These are phyloP conservation scores for Erebia ligea DNA, from an alignment of 2,888 invertebrate genomes.

Conservation along the genomic window DNA sequence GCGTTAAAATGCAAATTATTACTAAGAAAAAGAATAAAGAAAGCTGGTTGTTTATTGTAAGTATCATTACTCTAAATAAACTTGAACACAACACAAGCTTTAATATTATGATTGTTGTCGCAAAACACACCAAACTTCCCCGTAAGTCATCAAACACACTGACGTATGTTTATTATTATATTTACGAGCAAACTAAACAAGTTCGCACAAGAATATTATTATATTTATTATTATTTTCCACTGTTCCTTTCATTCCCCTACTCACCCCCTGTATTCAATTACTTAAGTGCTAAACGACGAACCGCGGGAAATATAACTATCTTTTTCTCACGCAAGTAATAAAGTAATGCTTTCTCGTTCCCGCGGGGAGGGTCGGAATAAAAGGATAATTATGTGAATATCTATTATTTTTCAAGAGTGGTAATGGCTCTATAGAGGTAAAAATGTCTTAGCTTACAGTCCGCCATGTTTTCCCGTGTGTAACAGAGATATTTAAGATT, in stretches of 20 bases:
- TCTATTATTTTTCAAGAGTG: constrained; percentile 78
- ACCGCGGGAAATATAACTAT: constrained; percentile 55
- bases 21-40: too few relatives aligned
- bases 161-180: constrained; percentile 54
- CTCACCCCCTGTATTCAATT: constrained; percentile 76
- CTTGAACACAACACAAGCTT: background rate
- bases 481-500: constrained; percentile 27
- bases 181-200: constrained; percentile 57
- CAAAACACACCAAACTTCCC: constrained; percentile 8
- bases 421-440: constrained; percentile 74
- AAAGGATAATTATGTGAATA: constrained; percentile 77
- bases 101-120: background rate
- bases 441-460: constrained; percentile 53
- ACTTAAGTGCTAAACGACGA: constrained; percentile 75
- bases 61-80: background rate
- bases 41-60: too few relatives aligned
- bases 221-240: constrained; percentile 74
- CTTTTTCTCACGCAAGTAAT: constrained; percentile 54
- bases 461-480: constrained; percentile 59
- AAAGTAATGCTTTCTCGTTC: constrained; percentile 47
- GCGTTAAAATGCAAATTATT: too few relatives aligned
- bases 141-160: constrained; percentile 34
- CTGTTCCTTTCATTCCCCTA: constrained; percentile 64
- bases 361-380: constrained; percentile 60
- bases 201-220: constrained; percentile 58